Conservation (phyloP, 1,140 invertebrate species). For the Drosophila quadrilineata region DNA sequence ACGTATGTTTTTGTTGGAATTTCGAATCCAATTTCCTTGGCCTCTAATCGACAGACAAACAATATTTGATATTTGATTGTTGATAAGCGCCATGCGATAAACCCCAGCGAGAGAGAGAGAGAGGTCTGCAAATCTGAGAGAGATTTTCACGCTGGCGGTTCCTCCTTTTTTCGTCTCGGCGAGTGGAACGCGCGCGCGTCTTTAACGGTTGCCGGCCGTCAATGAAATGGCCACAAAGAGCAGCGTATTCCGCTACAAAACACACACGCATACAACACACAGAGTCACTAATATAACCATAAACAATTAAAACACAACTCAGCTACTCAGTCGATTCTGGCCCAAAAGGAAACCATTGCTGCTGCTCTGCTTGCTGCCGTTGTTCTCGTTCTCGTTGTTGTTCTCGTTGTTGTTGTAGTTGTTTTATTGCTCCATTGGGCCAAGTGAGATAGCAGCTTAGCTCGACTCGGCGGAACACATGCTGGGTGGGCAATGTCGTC, state of each 20-base stretch:
- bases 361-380: background rate
- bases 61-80: constrained; percentile 47
- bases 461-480: background rate
- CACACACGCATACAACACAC: background rate
- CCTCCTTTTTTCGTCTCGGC: no score
- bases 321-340: background rate
- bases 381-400: background rate
- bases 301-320: background rate
- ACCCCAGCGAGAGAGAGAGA: background rate
- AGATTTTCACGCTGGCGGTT: constrained; percentile 42
- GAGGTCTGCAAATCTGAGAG: constrained; percentile 8
- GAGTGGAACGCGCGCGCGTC: constrained; percentile 16
- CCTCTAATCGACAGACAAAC: constrained; percentile 49
- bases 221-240: constrained; percentile 49
- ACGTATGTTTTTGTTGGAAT: background rate
- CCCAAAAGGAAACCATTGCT: constrained; percentile 4
- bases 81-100: constrained; percentile 49
- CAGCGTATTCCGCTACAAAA: background rate
- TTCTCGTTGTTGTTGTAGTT: background rate
- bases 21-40: background rate
- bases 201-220: constrained; percentile 61
- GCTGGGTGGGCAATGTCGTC: no score
- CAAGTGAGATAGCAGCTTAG: constrained; percentile 39
- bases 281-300: no score
- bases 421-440: constrained; percentile 27